Conservation (phyloP, 1,140 invertebrate species). For the Drosophila murphyi region DNA sequence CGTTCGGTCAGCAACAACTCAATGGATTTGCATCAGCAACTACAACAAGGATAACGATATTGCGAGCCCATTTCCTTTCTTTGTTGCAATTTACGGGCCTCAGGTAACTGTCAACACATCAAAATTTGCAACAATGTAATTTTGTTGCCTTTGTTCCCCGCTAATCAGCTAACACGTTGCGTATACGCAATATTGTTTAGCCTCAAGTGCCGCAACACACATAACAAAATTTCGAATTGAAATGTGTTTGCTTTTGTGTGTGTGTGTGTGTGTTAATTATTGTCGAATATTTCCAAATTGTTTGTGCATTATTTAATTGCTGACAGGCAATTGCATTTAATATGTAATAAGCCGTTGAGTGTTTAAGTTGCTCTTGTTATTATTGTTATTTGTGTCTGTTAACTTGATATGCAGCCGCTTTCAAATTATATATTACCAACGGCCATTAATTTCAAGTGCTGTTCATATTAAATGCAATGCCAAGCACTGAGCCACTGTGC, state of each 20-base stretch:
- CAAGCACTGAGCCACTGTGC: slow-evolving; percentile 18
- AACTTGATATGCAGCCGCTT: slow-evolving; percentile 24
- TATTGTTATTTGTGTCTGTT: slow-evolving; percentile 28
- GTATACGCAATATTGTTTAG: slow-evolving; percentile 27
- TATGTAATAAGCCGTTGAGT: slow-evolving; percentile 45
- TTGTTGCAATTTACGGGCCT: slow-evolving; percentile 44
- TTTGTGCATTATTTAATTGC: slow-evolving; percentile 50
- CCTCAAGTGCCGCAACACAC: slow-evolving; percentile 17
- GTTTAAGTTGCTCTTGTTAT: slow-evolving; percentile 5
- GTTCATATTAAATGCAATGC: slow-evolving; percentile 66
- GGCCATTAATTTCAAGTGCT: slow-evolving; percentile 60
- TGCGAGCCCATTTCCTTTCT: slow-evolving; percentile 5
- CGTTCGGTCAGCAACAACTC: slow-evolving; percentile 31
- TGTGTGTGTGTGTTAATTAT: slow-evolving; percentile 28
- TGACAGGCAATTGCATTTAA: slow-evolving; percentile 53
- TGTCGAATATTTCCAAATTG: slow-evolving; percentile 38
- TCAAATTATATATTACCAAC: slow-evolving; percentile 48
- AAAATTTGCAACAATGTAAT: slow-evolving; percentile 8
- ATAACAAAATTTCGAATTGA: slow-evolving; percentile 17
- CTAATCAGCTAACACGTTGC: slow-evolving; percentile 39
- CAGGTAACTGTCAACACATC: slow-evolving; percentile 24
- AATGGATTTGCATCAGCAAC: slow-evolving; percentile 61
- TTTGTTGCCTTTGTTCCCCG: not conserved
- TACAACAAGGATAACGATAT: slow-evolving; percentile 26
- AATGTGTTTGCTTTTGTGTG: not conserved